Conservation (phyloP, 2,797 vertebrate genomes). For the Erethizon dorsatum region DNA sequence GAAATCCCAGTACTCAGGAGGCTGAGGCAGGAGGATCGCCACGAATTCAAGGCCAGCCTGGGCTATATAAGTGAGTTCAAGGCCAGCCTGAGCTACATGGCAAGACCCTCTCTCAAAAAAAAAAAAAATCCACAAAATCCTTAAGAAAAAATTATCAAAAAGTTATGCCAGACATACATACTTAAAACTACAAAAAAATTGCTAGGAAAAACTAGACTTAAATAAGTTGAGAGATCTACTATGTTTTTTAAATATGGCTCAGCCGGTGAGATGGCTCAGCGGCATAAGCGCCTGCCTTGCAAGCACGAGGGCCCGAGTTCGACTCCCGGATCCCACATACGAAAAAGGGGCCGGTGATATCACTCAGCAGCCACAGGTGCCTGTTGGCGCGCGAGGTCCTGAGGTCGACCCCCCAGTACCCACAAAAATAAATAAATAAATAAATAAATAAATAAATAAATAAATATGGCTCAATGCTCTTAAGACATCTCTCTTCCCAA, state of each 20-base stretch:
- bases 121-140: not conserved
- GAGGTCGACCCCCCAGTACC: too few relatives aligned
- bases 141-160: not conserved
- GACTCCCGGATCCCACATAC: too few relatives aligned
- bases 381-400: too few relatives aligned
- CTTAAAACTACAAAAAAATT: slow-evolving; percentile 18
- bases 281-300: too few relatives aligned
- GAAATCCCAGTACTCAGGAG: not conserved
- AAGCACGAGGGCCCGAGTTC: too few relatives aligned
- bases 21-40: too few relatives aligned
- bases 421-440: too few relatives aligned
- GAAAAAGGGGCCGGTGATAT: too few relatives aligned
- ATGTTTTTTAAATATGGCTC: too few relatives aligned
- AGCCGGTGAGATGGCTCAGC: too few relatives aligned
- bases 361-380: too few relatives aligned
- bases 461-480: not conserved
- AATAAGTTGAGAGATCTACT: not conserved
- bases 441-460: too few relatives aligned
- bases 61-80: not conserved
- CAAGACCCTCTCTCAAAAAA: not conserved
- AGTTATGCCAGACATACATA: not conserved
- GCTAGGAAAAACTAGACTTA: slow-evolving; percentile 39
- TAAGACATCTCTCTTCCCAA: not conserved
- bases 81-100: not conserved
- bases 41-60: not conserved